Conservation (phyloP, 2,888 invertebrate species). For the Oxycera nigricornis region DNA sequence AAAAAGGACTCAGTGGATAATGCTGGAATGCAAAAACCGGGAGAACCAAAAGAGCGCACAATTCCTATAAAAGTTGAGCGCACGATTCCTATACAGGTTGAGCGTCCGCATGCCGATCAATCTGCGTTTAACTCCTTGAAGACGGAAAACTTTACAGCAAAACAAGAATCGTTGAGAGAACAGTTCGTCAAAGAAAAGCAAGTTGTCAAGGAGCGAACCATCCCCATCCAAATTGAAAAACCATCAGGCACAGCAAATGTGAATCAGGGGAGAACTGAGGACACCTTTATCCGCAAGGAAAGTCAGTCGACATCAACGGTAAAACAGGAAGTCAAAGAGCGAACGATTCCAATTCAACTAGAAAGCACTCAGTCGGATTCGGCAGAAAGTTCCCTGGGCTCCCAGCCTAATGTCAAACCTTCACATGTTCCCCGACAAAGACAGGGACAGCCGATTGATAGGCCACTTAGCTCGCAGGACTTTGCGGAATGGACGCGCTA, state of each 20-base stretch:
- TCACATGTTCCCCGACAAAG: background rate
- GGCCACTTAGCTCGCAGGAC: conserved; percentile 57
- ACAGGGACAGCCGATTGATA: conserved; percentile 43
- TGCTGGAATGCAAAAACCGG: too few relatives aligned
- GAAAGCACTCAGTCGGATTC: background rate
- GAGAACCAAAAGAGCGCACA: conserved; percentile 5
- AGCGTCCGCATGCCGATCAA: background rate
- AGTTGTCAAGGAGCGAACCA: background rate
- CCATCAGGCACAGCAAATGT: background rate
- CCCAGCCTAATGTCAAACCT: background rate
- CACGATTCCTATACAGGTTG: conserved; percentile 29
- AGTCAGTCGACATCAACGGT: background rate
- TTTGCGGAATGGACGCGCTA: conserved; percentile 62
- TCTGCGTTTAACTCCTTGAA: background rate
- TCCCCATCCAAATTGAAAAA: background rate
- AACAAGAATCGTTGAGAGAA: background rate
- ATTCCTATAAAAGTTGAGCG: conserved; percentile 13
- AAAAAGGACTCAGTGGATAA: too few relatives aligned
- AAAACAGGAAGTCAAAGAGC: background rate
- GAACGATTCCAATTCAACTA: conserved; percentile 25
- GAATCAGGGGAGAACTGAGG: background rate
- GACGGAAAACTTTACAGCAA: background rate
- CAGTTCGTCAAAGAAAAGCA: background rate
- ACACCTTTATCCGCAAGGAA: background rate
- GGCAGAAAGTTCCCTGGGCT: background rate